These are phyloP conservation scores for Sebastes diaconus DNA, from an alignment of 2,797 vertebrate genomes.

Conservation along the genomic window DNA sequence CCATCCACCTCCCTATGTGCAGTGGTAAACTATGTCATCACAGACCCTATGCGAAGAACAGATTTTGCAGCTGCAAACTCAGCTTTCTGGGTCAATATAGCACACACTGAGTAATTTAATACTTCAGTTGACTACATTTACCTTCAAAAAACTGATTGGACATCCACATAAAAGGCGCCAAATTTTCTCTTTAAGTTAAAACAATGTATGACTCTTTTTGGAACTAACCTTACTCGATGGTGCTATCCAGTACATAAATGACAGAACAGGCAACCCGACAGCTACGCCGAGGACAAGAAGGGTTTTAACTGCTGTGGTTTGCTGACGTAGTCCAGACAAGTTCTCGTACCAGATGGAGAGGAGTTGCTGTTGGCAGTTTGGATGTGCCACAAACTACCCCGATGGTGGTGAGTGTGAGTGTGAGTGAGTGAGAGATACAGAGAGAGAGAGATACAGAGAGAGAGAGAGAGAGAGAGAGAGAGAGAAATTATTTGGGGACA, in stretches of 20 bases:
- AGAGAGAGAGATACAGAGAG: background rate
- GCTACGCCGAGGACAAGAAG: slow-evolving; percentile 92
- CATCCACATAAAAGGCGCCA: background rate
- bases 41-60: background rate
- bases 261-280: slow-evolving; percentile 88
- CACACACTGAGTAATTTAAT: background rate
- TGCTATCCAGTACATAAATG: slow-evolving; percentile 91
- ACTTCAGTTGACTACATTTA: no score
- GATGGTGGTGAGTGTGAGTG: background rate
- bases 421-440: background rate
- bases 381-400: slow-evolving; percentile 94
- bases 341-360: slow-evolving; percentile 98
- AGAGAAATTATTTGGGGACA: background rate
- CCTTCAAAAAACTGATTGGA: background rate
- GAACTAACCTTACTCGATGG: slow-evolving; percentile 95
- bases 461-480: background rate
- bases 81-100: background rate
- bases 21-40: no score
- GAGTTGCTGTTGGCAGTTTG: slow-evolving; percentile 97
- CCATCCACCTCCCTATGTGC: no score
- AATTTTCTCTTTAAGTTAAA: background rate
- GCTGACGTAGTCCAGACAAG: slow-evolving; percentile 90
- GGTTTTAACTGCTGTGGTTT: slow-evolving; percentile 90
- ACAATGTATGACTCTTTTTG: background rate
- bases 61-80: background rate